Evolutionary conservation across 2,797 vertebrate species (phyloP), one percentile per base, ranked within the genome.

Genomic region (Apogon hyalosoma): DNA sequence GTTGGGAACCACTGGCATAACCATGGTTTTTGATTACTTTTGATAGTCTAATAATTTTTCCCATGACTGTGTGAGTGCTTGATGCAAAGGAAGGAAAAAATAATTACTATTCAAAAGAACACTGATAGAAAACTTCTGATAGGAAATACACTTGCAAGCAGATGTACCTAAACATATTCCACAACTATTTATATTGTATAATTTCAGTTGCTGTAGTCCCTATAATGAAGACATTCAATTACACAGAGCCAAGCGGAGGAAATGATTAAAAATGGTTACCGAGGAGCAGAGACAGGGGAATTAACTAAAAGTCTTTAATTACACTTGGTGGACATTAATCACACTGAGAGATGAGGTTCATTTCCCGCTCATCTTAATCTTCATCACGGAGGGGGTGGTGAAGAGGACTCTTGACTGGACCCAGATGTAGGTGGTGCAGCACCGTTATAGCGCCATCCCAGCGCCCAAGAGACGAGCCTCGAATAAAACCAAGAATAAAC

Each of bases 241-340:
- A 92, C 76, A 78, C 48, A 58, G 75, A 77, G 77, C 77, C 79
- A 79, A 88, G 82, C 48, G 50, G 67, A 81, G 83, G 88, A 90
- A 88, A 90, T 91, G 82, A 92, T 92, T 90, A 91, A 94, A 92
- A 91, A 89, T 81, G 87, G 83, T 80, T 88, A 86, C 71, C 18
- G 76, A 82, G 81, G 85, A 90, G 78, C 62, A 75, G 79, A 82
- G 91, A 92, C 91, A 89, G 84, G 89, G 85, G 88, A 93, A 93
- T 94, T 93, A 94, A 92, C 90, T 92, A 87, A 93, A 92, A 87
- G 88, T 93, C 85, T 91, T 93, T 94, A 94, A 94, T 94, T 94
- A 93, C 87, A 89, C 85, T 87, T 91, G 86, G 88, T 86, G 80
- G 87, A 89, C 88, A 94, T 94, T 92, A 91, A 93, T 94, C 92